Conservation (phyloP, 2,888 invertebrate genomes). For the Cinara cedri region DNA sequence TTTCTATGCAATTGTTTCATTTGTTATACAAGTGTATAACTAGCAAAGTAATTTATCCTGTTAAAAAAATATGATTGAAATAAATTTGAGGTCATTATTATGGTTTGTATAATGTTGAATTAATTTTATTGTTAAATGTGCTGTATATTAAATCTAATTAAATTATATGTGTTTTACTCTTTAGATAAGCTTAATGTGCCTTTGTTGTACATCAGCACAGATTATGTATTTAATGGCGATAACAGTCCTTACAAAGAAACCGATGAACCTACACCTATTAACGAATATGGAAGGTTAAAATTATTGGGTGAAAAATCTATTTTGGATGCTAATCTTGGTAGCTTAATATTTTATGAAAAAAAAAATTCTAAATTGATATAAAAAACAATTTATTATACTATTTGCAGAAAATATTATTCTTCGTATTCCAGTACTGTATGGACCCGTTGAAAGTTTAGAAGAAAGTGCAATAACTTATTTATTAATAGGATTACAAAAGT, state of each 20-base stretch:
- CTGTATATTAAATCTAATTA: no score
- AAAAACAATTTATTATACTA: not conserved
- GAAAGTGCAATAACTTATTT: slow-evolving; percentile 62
- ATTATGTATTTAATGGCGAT: slow-evolving; percentile 67
- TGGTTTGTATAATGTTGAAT: no score
- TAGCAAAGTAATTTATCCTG: no score
- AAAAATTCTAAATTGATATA: not conserved
- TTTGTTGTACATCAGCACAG: slow-evolving; percentile 66
- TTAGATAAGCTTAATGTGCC: slow-evolving; percentile 60
- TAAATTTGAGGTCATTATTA: no score
- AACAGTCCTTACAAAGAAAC: slow-evolving; percentile 64
- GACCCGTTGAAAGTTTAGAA: slow-evolving; percentile 63
- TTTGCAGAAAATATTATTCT: slow-evolving; percentile 63
- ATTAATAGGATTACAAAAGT: slow-evolving; percentile 61
- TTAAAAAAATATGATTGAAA: no score
- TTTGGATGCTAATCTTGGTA: slow-evolving; percentile 26
- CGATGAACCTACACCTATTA: slow-evolving; percentile 64
- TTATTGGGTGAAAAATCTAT: slow-evolving; percentile 64
- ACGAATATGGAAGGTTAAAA: slow-evolving; percentile 66
- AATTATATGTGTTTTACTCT: slow-evolving; percentile 8
- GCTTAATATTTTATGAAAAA: not conserved
- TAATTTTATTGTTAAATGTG: no score
- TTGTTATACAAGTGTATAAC: no score
- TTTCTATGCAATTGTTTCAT: no score
- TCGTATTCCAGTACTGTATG: slow-evolving; percentile 66